Percentiles rank a stretch among this genome's conserved stretches.
phyloP scores from a whole-genome alignment of 2,113 vertebrate species.

The Coryphaenoides rupestris region DNA sequence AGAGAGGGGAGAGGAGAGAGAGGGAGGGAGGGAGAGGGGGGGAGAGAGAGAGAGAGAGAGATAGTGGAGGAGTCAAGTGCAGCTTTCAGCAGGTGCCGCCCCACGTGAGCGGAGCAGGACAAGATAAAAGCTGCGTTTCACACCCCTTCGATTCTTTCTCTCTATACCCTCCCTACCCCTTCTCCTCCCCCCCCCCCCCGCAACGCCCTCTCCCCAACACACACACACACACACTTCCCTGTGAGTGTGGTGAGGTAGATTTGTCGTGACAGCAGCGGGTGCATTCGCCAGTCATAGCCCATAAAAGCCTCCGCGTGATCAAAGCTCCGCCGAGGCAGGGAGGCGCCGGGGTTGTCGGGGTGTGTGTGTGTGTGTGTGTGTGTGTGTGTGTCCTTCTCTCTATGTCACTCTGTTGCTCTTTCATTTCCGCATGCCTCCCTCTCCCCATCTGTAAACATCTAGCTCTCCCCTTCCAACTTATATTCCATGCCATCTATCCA shows the following conservation, averaged over 20 bases:
- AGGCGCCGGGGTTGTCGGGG: conserved; percentile 36
- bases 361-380: conserved; percentile 39
- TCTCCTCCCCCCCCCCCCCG: conserved; percentile 5
- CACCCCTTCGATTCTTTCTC: conserved; percentile 20
- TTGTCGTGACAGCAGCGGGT: conserved; percentile 76
- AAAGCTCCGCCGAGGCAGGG: conserved; percentile 67
- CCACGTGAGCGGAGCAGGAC: conserved; percentile 53
- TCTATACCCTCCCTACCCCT: conserved; percentile 8
- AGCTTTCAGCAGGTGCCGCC: conserved; percentile 67
- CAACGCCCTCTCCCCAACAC: background rate
- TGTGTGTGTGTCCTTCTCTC: no score
- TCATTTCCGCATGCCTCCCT: background rate
- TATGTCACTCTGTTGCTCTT: no score
- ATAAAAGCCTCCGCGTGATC: conserved; percentile 75
- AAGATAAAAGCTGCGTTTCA: conserved; percentile 64
- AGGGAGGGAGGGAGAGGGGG: no score
- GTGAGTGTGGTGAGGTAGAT: conserved; percentile 64
- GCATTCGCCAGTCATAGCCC: conserved; percentile 72
- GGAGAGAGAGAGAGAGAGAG: no score
- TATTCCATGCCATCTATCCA: no score
- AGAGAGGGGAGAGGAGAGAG: no score
- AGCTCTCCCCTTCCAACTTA: background rate
- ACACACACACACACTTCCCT: conserved; percentile 26
- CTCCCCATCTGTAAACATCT: conserved; percentile 10
- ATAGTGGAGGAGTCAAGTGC: conserved; percentile 52